Percentiles rank a stretch among this genome's conserved stretches.
Conservation (phyloP, 53 echinoderm and acorn worm genomes). For the Stichopus horrens region DNA sequence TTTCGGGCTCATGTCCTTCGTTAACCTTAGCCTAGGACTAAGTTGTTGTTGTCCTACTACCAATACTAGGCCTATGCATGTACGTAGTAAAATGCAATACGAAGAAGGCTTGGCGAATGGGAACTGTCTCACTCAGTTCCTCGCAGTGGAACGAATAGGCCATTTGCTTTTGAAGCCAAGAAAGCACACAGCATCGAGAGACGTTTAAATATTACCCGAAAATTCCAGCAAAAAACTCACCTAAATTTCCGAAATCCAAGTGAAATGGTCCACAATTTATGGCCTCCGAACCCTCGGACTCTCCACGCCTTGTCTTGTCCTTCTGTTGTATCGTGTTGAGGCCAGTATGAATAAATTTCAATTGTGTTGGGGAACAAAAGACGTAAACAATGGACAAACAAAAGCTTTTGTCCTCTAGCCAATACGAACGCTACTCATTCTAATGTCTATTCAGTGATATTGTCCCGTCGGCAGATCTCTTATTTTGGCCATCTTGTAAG, state of each 20-base stretch:
- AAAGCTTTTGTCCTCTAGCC: conserved; percentile 52
- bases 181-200: background rate
- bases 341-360: conserved; percentile 45
- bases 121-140: background rate
- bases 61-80: background rate
- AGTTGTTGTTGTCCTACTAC: background rate
- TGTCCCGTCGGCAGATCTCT: conserved; percentile 20
- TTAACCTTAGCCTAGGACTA: conserved; percentile 2
- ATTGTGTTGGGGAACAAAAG: conserved; percentile 48
- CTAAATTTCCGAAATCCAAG: conserved; percentile 26
- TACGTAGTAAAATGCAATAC: background rate
- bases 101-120: background rate
- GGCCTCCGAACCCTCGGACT: conserved; percentile 12
- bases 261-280: conserved; percentile 19
- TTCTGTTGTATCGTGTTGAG: conserved; percentile 12
- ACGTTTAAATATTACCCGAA: background rate
- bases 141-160: background rate
- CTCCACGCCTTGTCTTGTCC: conserved; percentile 34
- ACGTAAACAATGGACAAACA: conserved; percentile 44
- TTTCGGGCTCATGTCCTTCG: background rate
- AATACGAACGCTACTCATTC: conserved; percentile 34
- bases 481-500: conserved; percentile 29
- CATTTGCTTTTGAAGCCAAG: background rate
- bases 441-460: conserved; percentile 40
- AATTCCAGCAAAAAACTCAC: conserved; percentile 8